Conservation (phyloP, 1,140 invertebrate species). For the Helicoverpa armigera region DNA sequence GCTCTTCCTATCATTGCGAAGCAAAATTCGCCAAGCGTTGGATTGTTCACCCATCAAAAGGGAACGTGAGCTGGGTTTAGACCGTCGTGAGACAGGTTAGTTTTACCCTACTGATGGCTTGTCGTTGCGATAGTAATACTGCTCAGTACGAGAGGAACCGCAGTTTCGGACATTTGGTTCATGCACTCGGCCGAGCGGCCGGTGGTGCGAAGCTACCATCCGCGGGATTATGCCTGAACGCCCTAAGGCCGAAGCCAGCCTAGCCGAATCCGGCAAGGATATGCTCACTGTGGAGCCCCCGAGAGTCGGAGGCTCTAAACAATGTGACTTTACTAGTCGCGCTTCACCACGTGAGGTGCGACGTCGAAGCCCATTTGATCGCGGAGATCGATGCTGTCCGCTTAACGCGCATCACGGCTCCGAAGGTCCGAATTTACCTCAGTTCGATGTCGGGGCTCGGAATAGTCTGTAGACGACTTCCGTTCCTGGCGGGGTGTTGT, state of each 20-base stretch:
- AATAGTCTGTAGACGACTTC: constrained; percentile 89
- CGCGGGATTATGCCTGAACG: constrained; percentile 94
- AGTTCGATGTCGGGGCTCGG: constrained; percentile 88
- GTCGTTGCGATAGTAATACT: constrained; percentile 38
- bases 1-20: constrained; percentile 96
- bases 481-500: constrained; percentile 87
- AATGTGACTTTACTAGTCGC: constrained; percentile 42
- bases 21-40: constrained; percentile 94
- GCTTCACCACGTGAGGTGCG: constrained; percentile 9
- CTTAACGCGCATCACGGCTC: constrained; percentile 55
- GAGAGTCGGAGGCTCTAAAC: too few species aligned
- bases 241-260: constrained; percentile 92
- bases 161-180: constrained; percentile 92
- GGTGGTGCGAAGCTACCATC: constrained; percentile 93
- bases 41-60: constrained; percentile 93
- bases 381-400: constrained; percentile 49
- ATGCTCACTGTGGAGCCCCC: too few species aligned
- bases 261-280: constrained; percentile 82
- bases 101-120: too few species aligned
- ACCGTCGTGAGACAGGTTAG: too few species aligned
- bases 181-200: constrained; percentile 89
- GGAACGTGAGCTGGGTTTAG: constrained; percentile 88
- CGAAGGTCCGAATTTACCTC: constrained; percentile 73
- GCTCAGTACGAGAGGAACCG: constrained; percentile 89
- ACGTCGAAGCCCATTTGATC: constrained; percentile 53